Base-by-base conservation (phyloP, 1,140 invertebrate genomes). In the Zaprionus ornatus region DNA sequence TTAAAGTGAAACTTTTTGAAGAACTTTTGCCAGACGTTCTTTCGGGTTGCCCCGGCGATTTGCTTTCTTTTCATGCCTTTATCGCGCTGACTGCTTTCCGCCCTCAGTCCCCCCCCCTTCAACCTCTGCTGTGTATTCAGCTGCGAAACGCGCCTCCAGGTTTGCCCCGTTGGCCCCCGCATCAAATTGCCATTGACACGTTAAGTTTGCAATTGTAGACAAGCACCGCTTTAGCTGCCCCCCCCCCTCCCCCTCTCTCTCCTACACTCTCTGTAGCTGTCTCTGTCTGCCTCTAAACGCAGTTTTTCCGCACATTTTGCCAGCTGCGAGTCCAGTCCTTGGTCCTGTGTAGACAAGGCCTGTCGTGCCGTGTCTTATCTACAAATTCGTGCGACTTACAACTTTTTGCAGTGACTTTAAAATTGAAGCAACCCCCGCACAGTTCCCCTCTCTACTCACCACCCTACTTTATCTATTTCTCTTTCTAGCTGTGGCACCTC, bases 1-100 rank as follows among this genome's bases (percentile, higher is more conserved):
- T 88, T 88, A 88, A 88, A 88, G 84, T 81, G 68, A 90, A 88
- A 85, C 85, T 88, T 88, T 88, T 80, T 85, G 78, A 79, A 88
- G 84, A 90, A 88, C 48, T 88, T 88, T 84, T 74, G 35, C 72
- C 81, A 85, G 85, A 90, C 82, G 61, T 62, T 68, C n/a, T 1
- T 65, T 65, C 57, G 63, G 70, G 69, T 77, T 67, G 70, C 63
- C 48, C 50, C 54, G 57, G 63, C 71, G 66, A 74, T 77, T 74
- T 77, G 75, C 64, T 84, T 88, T 87, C 80, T 80, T 74, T 83
- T 72, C 84, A 62, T 88, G 75, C 80, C 80, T 80, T 86, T 86
- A 83, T 88, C 83, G 72, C 74, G 50, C 35, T 21, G 62, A 5
- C 62, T 29, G 29, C 25, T 17, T 21, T 45, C 25, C 27, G 27